Conservation (phyloP, 2,113 vertebrate species). For the Nematolebias whitei region DNA sequence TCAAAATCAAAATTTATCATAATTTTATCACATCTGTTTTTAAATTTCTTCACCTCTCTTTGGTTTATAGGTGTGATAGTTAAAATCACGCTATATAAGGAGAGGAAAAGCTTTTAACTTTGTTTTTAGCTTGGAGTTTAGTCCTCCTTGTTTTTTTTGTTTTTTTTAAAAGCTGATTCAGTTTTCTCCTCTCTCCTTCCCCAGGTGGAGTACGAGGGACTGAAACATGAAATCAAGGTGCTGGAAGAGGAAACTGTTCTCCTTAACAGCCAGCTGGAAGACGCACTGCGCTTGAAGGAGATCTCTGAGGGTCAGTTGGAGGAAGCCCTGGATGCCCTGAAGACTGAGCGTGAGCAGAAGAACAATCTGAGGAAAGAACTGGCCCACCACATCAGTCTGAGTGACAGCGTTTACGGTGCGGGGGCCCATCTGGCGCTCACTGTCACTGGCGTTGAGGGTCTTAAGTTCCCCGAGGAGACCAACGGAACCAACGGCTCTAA, state of each 20-base stretch:
- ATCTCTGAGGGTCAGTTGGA: slow-evolving; percentile 94
- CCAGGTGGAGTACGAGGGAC: slow-evolving; percentile 96
- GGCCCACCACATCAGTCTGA: slow-evolving; percentile 90
- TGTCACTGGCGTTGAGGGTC: slow-evolving; percentile 89
- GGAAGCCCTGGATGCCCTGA: slow-evolving; percentile 93
- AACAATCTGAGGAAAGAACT: slow-evolving; percentile 95
- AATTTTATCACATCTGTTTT: too few species aligned
- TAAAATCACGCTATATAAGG: too few species aligned
- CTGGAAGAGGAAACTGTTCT: slow-evolving; percentile 96
- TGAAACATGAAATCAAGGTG: slow-evolving; percentile 98
- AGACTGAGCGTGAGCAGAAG: slow-evolving; percentile 96
- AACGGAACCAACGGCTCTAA: slow-evolving; percentile 81
- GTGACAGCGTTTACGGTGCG: slow-evolving; percentile 89
- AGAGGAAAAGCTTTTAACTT: too few species aligned
- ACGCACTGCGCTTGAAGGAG: slow-evolving; percentile 93
- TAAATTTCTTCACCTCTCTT: too few species aligned
- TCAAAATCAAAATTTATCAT: too few species aligned
- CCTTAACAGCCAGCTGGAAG: slow-evolving; percentile 96
- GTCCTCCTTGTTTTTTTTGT: too few species aligned
- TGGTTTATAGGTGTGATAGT: too few species aligned
- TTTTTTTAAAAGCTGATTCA: too few species aligned
- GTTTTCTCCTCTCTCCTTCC: not conserved
- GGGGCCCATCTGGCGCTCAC: slow-evolving; percentile 90
- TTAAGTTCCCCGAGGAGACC: slow-evolving; percentile 88
- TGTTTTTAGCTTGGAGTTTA: too few species aligned